phyloP scores from a whole-genome alignment of 2,113 vertebrate species.

The Brienomyrus longianalis region DNA sequence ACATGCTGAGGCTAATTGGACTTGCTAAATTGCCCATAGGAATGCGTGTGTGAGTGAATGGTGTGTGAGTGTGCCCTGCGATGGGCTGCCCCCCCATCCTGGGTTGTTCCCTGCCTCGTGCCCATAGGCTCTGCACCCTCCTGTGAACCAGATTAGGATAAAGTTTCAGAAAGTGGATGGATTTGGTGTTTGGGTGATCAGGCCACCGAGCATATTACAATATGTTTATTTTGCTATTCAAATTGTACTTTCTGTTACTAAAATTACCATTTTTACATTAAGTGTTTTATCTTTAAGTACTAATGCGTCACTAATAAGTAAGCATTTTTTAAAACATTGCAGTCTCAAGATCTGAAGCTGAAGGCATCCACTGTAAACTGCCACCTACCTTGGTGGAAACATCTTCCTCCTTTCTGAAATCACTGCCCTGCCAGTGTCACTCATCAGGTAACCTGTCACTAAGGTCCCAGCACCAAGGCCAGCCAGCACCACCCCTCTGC shows the following conservation, averaged over 20 bases:
- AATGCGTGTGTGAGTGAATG: neutral
- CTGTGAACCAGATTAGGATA: no score
- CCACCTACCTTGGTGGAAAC: slow-evolving; percentile 73
- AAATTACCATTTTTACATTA: neutral
- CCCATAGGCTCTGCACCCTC: neutral
- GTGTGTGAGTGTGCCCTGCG: neutral
- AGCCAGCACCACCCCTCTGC: slow-evolving; percentile 65
- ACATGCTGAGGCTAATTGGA: no score
- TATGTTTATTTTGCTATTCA: neutral
- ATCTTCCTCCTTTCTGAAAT: slow-evolving; percentile 60
- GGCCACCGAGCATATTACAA: neutral
- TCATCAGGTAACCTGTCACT: slow-evolving; percentile 69
- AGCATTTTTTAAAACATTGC: neutral
- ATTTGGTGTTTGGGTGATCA: neutral
- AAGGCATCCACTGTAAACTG: neutral
- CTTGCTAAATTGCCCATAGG: no score
- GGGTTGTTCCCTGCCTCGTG: neutral
- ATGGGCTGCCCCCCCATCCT: neutral
- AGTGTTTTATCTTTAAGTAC: neutral
- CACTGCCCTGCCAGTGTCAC: slow-evolving; percentile 55
- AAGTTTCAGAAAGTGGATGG: neutral
- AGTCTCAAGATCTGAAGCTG: neutral
- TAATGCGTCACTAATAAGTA: neutral
- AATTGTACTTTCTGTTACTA: neutral
- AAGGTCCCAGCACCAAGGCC: slow-evolving; percentile 68